Evolutionary conservation across 2,888 invertebrate genomes (phyloP).

Genomic region (Phalangium opilio): DNA sequence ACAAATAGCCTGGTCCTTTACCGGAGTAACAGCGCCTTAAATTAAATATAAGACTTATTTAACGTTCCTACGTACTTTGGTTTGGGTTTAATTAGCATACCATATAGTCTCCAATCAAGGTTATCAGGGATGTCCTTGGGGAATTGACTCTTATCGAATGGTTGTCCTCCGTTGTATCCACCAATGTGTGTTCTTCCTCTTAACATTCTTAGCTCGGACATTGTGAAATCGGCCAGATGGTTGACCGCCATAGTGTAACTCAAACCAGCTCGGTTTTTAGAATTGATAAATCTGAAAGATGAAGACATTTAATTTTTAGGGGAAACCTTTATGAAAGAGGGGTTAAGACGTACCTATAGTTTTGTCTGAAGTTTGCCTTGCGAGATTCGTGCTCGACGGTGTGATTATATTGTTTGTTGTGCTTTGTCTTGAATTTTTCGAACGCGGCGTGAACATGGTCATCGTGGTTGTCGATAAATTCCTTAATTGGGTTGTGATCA

Average conservation of each 20-base stretch:
- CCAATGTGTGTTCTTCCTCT: conserved; percentile 44
- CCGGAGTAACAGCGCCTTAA: conserved; percentile 54
- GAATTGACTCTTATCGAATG: conserved; percentile 45
- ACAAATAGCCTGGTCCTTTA: conserved; percentile 82
- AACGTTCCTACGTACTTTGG: no score
- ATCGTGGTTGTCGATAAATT: conserved; percentile 58
- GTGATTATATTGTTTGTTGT: conserved; percentile 49
- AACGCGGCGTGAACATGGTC: conserved; percentile 60
- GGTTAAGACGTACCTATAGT: conserved; percentile 44
- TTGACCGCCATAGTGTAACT: conserved; percentile 64
- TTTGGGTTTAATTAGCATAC: conserved; percentile 19
- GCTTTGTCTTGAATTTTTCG: conserved; percentile 51
- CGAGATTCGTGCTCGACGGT: conserved; percentile 51
- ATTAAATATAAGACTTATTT: not conserved
- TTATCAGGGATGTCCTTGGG: conserved; percentile 48
- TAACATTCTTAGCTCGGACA: conserved; percentile 55
- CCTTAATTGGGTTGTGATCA: conserved; percentile 76
- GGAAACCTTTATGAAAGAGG: no score
- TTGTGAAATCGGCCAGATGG: conserved; percentile 69
- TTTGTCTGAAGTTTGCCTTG: conserved; percentile 67
- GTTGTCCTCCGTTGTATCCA: conserved; percentile 55
- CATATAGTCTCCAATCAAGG: conserved; percentile 77
- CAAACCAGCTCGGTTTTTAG: conserved; percentile 56
- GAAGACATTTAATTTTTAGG: no score
- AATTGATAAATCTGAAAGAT: conserved; percentile 50